Evolutionary conservation across 2,113 vertebrate species (phyloP), one percentile per base, ranked within the genome.

Genomic region (Tetrax tetrax): DNA sequence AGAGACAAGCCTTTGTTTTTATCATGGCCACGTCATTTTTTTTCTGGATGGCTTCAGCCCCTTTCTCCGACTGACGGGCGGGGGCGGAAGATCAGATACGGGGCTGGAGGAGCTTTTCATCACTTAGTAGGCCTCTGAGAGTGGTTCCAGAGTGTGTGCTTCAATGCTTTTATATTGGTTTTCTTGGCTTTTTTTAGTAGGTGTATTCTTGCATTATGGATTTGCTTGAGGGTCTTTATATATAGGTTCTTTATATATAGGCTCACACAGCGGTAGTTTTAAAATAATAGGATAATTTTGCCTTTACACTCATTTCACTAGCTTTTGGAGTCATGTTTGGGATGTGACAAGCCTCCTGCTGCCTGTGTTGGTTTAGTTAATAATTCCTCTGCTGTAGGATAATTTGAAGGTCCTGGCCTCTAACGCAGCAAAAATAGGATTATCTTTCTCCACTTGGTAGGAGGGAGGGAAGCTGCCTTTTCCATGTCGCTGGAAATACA

Each of bases 201-300:
- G 37, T 20, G 70, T 83, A 94, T 71, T 20, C 56, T 78, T 61
- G 28, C n/a, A 5, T n/a, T 84, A 78, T 74, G 89, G 69, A 84
- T 93, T 94, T 72, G 45, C 87, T 56, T 63, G 50, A 27, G 91
- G 90, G 72, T 23, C 24, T 17, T 74, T 31, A 60, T 35, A 21
- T 11, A 24, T 7, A n/a, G 60, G 12, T 61, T 88, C n/a, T 87
- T 61, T 82, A 21, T 17, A 33, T 25, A 33, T 13, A 65, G 77
- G 60, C 57, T 56, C 84, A 66, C 1, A 1, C 74, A 45, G 86
- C 38, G 8, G 7, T 23, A 18, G 59, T 53, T 87, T 65, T 57
- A 33, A 91, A 90, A 80, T 53, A 94, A 89, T 27, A 60, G 59
- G 41, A 83, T 80, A 80, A 47, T 89, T 94, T 66, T 83, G 29